Evolutionary conservation across 2,888 invertebrate species (phyloP).

Genomic region (Hetaerina titia): DNA sequence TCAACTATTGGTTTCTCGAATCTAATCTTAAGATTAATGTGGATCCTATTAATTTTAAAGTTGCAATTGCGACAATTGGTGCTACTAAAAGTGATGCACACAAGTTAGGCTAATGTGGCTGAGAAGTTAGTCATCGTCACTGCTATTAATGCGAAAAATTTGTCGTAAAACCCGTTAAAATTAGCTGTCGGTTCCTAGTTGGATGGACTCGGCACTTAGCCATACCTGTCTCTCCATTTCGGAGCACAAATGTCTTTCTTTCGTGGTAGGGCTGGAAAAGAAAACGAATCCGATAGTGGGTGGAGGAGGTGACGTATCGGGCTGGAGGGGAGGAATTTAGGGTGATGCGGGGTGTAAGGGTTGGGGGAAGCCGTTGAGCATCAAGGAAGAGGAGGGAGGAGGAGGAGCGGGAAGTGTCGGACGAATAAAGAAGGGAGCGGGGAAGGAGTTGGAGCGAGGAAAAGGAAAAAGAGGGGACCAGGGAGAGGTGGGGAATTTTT

Average conservation of each 20-base stretch:
- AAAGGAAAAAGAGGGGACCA: slow-evolving; percentile 50
- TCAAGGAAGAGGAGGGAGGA: background rate
- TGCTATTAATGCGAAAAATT: no score
- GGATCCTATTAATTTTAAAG: no score
- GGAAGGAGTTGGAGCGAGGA: slow-evolving; percentile 68
- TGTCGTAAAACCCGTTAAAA: no score
- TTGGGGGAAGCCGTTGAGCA: background rate
- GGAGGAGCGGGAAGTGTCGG: slow-evolving; percentile 3
- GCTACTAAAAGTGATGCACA: no score
- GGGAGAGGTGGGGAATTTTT: slow-evolving; percentile 67
- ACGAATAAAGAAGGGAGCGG: slow-evolving; percentile 64
- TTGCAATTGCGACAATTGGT: no score
- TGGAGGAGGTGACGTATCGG: background rate
- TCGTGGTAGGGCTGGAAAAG: background rate
- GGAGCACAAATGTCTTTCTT: background rate
- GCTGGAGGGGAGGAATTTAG: background rate
- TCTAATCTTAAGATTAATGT: no score
- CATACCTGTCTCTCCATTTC: background rate
- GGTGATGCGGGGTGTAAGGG: background rate
- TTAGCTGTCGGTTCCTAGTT: no score
- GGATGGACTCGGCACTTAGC: no score
- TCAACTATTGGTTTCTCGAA: no score
- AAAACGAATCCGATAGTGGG: background rate
- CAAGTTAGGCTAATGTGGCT: no score
- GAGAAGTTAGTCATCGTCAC: no score